A percentile compares a stretch with the other conserved stretches of the same genome.
Conservation (phyloP, 2,797 vertebrate species). For the Enteromius paludinosus region DNA sequence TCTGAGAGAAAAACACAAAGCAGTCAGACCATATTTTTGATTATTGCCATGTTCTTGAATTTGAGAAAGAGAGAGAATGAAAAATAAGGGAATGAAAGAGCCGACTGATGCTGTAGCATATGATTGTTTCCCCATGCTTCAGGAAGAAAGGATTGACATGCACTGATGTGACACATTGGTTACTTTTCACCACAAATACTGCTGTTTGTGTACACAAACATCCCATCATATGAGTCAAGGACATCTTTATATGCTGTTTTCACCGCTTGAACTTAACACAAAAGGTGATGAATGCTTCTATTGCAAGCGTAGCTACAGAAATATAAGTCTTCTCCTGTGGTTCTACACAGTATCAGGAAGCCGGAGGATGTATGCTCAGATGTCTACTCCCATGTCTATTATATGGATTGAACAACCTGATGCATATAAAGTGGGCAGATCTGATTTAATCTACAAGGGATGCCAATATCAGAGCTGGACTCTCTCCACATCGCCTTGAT, state of each 20-base stretch:
- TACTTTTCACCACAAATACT: constrained; percentile 5
- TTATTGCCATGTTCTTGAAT: not conserved
- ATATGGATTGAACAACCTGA: constrained; percentile 9
- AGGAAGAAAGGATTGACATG: constrained; percentile 8
- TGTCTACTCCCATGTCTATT: not conserved
- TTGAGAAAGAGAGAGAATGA: constrained; percentile 4
- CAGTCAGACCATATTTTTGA: not conserved
- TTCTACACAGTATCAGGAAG: not conserved
- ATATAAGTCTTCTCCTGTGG: not conserved
- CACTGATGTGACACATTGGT: not conserved
- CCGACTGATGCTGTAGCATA: not conserved
- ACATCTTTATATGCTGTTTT: constrained; percentile 11
- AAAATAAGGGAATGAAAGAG: not conserved
- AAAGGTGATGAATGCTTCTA: constrained; percentile 30
- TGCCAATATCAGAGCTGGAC: not conserved
- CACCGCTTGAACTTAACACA: constrained; percentile 24
- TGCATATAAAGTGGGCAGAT: not conserved
- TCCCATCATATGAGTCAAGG: not conserved
- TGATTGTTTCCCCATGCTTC: not conserved
- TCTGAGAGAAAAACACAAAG: constrained; percentile 11
- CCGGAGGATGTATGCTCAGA: not conserved
- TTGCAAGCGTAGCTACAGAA: not conserved
- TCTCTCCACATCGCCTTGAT: constrained; percentile 10
- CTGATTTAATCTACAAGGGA: constrained; percentile 21
- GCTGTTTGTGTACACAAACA: constrained; percentile 21